These are phyloP conservation scores for Bembecia ichneumoniformis DNA, from an alignment of 2,888 invertebrate species.

Conservation along the genomic window DNA sequence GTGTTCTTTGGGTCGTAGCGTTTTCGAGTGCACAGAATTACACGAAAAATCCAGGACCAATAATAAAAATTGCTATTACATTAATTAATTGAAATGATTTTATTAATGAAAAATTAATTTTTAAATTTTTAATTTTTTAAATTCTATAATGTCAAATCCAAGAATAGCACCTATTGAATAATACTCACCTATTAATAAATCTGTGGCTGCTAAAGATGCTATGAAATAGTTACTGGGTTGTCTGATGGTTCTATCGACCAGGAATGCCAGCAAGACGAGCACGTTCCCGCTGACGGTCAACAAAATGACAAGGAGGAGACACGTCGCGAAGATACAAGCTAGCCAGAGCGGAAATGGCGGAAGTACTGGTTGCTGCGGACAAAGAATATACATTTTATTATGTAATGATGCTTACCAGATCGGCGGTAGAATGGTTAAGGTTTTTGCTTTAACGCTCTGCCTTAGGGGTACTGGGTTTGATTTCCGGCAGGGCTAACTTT, in stretches of 20 bases:
- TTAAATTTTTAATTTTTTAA: no score
- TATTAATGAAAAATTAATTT: no score
- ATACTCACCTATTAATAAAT: conserved; percentile 92
- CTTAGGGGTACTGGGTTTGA: no score
- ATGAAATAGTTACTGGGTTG: conserved; percentile 99
- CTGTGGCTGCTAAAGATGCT: conserved; percentile 96
- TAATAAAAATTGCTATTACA: no score
- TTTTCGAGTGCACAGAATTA: no score
- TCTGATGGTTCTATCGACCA: conserved; percentile 92
- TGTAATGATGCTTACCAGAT: no score
- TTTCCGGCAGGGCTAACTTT: no score
- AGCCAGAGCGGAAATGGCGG: conserved; percentile 93
- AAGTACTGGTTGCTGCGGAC: conserved; percentile 71
- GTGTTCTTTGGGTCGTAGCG: no score
- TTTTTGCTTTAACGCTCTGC: no score
- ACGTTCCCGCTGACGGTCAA: conserved; percentile 96
- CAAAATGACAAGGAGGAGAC: conserved; percentile 89
- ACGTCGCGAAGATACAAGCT: conserved; percentile 89
- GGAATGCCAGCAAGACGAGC: conserved; percentile 93
- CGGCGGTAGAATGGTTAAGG: neutral
- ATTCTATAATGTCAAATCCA: no score
- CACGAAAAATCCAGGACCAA: no score
- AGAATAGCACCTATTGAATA: neutral
- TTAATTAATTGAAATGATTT: no score
- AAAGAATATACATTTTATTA: conserved; percentile 4